phyloP scores from a whole-genome alignment of 2,113 vertebrate genomes.

The Gopherus evgoodei region DNA sequence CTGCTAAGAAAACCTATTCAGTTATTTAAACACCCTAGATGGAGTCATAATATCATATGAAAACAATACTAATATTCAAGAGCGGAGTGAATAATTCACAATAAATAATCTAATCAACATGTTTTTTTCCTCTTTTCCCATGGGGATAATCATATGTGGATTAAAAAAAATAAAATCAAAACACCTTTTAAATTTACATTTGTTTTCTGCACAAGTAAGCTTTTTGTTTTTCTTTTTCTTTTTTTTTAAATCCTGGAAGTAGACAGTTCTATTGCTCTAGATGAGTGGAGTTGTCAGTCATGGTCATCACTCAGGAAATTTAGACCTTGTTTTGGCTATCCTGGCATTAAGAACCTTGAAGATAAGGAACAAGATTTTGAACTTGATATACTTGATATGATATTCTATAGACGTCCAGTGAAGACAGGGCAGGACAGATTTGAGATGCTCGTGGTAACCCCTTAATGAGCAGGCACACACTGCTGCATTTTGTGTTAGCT shows the following conservation, averaged over 20 bases:
- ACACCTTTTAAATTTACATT: neutral
- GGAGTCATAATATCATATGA: neutral
- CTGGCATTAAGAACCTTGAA: neutral
- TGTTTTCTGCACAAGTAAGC: neutral
- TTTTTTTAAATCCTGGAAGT: neutral
- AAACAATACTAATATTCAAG: neutral
- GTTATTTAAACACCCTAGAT: neutral
- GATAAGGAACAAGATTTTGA: neutral
- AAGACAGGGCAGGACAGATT: neutral
- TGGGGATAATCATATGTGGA: neutral
- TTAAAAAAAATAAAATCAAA: conserved; percentile 1
- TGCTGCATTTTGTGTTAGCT: neutral
- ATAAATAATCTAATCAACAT: neutral
- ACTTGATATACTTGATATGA: neutral
- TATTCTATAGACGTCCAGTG: neutral
- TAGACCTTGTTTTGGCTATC: fast-evolving
- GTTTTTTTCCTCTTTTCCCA: conserved; percentile 29
- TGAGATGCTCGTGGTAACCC: neutral
- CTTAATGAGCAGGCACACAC: neutral
- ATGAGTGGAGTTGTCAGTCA: neutral
- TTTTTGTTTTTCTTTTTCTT: neutral
- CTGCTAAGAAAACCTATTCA: neutral
- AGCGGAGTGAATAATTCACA: conserved; percentile 15
- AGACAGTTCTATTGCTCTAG: neutral
- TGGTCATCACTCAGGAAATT: neutral